Evolutionary conservation across 2,113 vertebrate genomes (phyloP), one percentile per base, ranked within the genome.

Genomic region (Ameiurus melas): DNA sequence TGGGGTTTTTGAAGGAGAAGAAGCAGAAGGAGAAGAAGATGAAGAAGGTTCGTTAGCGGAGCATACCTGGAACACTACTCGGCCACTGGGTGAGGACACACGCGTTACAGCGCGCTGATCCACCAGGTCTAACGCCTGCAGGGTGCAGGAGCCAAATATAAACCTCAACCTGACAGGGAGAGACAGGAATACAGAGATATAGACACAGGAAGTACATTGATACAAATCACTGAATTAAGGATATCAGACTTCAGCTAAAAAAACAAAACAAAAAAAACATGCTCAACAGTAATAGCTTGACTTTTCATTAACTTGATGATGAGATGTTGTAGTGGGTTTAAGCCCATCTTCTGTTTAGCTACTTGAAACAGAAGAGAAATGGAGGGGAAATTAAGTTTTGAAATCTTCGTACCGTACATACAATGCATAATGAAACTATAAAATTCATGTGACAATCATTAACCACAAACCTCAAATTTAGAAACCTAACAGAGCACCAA

Each of bases 101-200:
- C 94, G 94, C 30, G 96, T 98, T 90, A 99, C 94, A 0, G 96
- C 95, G 3, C 88, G 95, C 19, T 94, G 96, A 90, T 99, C 98
- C 16, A 98, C 97, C 78, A 99, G 86, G 92, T 99, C 97, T 94
- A 99, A 91, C 14, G 98, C 98, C 83, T 96, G 96, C 64, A 99
- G 86, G 0, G 97, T 97, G 81, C 93, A 96, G 0, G 97, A 89
- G 0, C 98, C 98, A 68, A 99, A 99, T 88, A 99, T 83, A 91
- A 98, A 99, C 91, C 96, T 97, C 91, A 99, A 89, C 89, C 98
- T 99, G 93, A 30, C 7, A 33, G 20, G 36, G 33, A 85, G 62
- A 47, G 19, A 82, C 1, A 91, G 8, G 55, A 6, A 39, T 43
- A 70, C 16, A 58, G 19, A 14, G 19, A 77, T 27, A 47, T 75